Conservation (phyloP, 2,888 invertebrate species). For the Campaea margaritaria region DNA sequence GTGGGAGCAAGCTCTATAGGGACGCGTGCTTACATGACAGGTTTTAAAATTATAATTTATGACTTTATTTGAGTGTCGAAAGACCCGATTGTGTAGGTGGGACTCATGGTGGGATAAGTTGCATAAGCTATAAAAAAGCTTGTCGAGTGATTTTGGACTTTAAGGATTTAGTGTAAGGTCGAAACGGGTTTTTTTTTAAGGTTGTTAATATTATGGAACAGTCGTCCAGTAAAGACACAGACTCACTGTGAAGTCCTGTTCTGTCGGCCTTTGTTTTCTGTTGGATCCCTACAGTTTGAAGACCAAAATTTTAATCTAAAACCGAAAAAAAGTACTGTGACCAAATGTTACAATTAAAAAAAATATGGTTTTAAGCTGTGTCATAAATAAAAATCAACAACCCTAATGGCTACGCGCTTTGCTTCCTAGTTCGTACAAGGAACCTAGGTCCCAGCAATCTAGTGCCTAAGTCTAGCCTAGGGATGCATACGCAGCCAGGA, state of each 20-base stretch:
- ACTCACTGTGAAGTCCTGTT: no score
- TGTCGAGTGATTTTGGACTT: constrained; percentile 20
- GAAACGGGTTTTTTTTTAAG: neutral
- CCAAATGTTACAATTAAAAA: no score
- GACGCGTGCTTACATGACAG: constrained; percentile 60
- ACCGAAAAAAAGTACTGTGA: no score
- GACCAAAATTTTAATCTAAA: no score
- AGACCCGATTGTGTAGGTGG: constrained; percentile 76
- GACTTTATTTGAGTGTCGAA: constrained; percentile 78
- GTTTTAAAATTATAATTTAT: constrained; percentile 82
- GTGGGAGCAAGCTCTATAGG: constrained; percentile 13
- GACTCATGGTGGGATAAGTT: constrained; percentile 50
- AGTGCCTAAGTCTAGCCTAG: constrained; percentile 13
- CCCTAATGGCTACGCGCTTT: constrained; percentile 29
- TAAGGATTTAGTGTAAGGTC: constrained; percentile 1
- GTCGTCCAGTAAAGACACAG: no score
- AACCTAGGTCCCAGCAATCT: constrained; percentile 20
- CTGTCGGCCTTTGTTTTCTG: no score
- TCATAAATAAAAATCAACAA: constrained; percentile 25
- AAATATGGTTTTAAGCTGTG: neutral
- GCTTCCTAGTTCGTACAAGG: constrained; percentile 33
- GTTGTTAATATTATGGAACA: constrained; percentile 15
- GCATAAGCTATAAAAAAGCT: constrained; percentile 25
- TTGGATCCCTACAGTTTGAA: no score
- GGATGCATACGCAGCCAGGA: constrained; percentile 31